Base-by-base conservation (phyloP, 2,113 vertebrate genomes). In the Gulo gulo region DNA sequence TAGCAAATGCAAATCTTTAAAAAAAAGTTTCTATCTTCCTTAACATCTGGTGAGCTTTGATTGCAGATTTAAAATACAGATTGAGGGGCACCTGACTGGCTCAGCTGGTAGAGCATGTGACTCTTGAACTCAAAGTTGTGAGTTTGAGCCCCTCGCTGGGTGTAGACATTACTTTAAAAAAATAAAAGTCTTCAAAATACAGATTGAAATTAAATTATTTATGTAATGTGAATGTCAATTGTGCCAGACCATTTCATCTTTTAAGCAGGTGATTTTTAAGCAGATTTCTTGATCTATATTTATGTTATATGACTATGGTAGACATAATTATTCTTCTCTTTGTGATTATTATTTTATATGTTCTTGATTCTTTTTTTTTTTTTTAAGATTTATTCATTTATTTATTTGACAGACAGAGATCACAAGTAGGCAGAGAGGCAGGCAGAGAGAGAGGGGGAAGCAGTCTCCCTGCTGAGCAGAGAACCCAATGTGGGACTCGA, bases 151-250 rank as follows among this genome's bases (percentile, higher is more conserved):
- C 36, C 36, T 24, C 2, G 11, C 39, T 73, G 71, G 71, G 21
- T 73, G 11, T 73, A 73, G 71, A 42, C 36, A 42, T 73, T 73
- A 73, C 21, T 73, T 73, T 7, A 42, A 73, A 73, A 73, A 73
- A 21, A 73, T 23, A 73, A 39, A 73, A 73, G 23, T 73, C 36
- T 92, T 89, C 89, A 94, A 81, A 92, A 81, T 92, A 81, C 34
- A 69, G n/a, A 82, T 83, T 85, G 69, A 82, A 95, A 63, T 87
- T 93, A 67, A 82, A 39, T 86, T 92, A 81, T 93, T 92, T 90
- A 93, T 3, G 18, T 92, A 81, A 85, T 59, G 36, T 82, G 74
- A 82, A 29, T 93, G 18, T 78, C 16, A 36, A 1, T 81, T 96
- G 92, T 96, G 50, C 85, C 55, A 71, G 55, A 95, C 88, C 61